Evolutionary conservation across 1,140 invertebrate species (phyloP).

Genomic region (Panagrolaimus sp.): DNA sequence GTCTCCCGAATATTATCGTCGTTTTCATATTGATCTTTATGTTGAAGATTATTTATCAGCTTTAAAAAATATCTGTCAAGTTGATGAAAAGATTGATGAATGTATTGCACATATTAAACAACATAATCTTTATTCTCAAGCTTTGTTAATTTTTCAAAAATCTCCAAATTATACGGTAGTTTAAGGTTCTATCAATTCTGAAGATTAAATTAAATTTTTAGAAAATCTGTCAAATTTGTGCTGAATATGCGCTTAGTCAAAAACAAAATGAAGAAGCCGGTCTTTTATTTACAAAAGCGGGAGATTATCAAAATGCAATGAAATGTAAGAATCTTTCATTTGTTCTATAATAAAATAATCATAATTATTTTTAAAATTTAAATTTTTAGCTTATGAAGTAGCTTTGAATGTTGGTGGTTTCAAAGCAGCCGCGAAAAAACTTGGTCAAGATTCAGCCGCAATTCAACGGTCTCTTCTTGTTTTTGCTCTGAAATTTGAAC

Average conservation of each 20-base stretch:
- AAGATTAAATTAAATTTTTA: slow-evolving; percentile 10
- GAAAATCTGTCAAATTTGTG: slow-evolving; percentile 29
- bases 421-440: not conserved
- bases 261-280: slow-evolving; percentile 32
- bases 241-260: slow-evolving; percentile 27
- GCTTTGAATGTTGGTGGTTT: not conserved
- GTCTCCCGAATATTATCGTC: slow-evolving; percentile 68
- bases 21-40: slow-evolving; percentile 75
- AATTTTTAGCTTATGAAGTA: slow-evolving; percentile 11
- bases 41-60: slow-evolving; percentile 73
- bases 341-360: no score
- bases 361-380: no score
- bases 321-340: no score
- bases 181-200: not conserved
- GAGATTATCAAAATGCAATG: slow-evolving; percentile 31
- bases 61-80: slow-evolving; percentile 67
- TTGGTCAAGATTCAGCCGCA: not conserved
- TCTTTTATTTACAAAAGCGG: slow-evolving; percentile 35
- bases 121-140: slow-evolving; percentile 69
- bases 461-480: slow-evolving; percentile 1
- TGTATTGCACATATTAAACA: slow-evolving; percentile 69
- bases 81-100: slow-evolving; percentile 66
- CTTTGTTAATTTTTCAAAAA: slow-evolving; percentile 66
- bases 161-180: slow-evolving; percentile 60
- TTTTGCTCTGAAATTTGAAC: slow-evolving; percentile 9